Evolutionary conservation across 1,140 invertebrate species (phyloP).

Genomic region (Aphelinus certus): DNA sequence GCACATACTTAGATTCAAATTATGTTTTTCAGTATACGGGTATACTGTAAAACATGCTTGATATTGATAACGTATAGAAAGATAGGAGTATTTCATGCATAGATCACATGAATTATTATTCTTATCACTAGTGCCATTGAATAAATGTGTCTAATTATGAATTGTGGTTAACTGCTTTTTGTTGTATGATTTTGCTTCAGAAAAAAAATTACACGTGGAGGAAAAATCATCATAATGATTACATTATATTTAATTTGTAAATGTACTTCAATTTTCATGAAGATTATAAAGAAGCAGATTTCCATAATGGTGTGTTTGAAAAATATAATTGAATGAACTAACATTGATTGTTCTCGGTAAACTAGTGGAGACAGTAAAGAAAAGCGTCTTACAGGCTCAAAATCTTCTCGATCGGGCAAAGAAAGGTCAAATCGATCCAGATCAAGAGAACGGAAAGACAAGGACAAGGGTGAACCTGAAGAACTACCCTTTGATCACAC

Average conservation of each 20-base stretch:
- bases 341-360: constrained; percentile 54
- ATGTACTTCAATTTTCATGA: too few relatives aligned
- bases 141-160: neutral
- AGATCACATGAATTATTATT: neutral
- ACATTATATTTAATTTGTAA: too few relatives aligned
- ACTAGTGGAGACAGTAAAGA: constrained; percentile 66
- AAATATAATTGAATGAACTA: constrained; percentile 33
- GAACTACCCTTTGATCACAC: constrained; percentile 75
- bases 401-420: constrained; percentile 63
- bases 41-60: neutral
- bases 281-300: too few relatives aligned
- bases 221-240: too few relatives aligned
- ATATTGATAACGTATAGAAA: neutral
- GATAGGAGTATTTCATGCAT: neutral
- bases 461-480: constrained; percentile 68
- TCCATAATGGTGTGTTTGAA: too few relatives aligned
- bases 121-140: too few relatives aligned
- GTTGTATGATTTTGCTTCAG: neutral
- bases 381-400: constrained; percentile 63
- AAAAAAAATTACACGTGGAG: too few relatives aligned
- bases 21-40: neutral
- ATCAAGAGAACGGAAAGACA: constrained; percentile 67
- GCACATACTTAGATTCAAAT: neutral
- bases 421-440: constrained; percentile 61
- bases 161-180: neutral